phyloP scores from a whole-genome alignment of 2,113 vertebrate genomes.

The Coreoperca whiteheadi region DNA sequence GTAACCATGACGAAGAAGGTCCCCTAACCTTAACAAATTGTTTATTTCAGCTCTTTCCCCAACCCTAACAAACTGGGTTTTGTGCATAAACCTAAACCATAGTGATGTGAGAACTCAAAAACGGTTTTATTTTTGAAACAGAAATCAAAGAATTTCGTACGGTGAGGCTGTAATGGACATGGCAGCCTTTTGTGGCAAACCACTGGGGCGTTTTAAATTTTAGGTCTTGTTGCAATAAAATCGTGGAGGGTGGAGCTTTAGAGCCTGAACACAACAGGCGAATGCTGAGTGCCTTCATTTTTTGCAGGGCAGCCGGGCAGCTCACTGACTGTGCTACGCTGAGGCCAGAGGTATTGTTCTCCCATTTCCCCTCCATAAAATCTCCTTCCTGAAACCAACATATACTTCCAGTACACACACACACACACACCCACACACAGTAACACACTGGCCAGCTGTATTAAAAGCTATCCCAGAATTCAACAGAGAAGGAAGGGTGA shows the following conservation, averaged over 20 bases:
- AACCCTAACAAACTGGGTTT: not conserved
- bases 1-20: no score
- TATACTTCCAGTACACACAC: slow-evolving; percentile 36
- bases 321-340: slow-evolving; percentile 10
- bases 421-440: slow-evolving; percentile 9
- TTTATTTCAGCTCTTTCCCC: not conserved
- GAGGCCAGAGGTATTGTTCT: slow-evolving; percentile 72
- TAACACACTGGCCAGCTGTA: not conserved
- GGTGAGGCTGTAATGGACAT: not conserved
- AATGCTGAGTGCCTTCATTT: slow-evolving; percentile 19
- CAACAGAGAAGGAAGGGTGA: slow-evolving; percentile 22
- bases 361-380: slow-evolving; percentile 54
- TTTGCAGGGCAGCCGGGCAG: slow-evolving; percentile 19
- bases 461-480: slow-evolving; percentile 15
- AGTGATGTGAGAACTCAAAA: not conserved
- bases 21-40: not conserved
- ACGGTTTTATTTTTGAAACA: not conserved
- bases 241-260: not conserved
- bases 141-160: not conserved
- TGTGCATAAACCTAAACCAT: not conserved
- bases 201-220: not conserved
- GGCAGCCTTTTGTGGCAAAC: not conserved
- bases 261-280: not conserved
- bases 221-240: slow-evolving; percentile 11
- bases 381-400: slow-evolving; percentile 65